Evolutionary conservation across 1,140 invertebrate species (phyloP).

Genomic region (Maconellicoccus hirsutus): DNA sequence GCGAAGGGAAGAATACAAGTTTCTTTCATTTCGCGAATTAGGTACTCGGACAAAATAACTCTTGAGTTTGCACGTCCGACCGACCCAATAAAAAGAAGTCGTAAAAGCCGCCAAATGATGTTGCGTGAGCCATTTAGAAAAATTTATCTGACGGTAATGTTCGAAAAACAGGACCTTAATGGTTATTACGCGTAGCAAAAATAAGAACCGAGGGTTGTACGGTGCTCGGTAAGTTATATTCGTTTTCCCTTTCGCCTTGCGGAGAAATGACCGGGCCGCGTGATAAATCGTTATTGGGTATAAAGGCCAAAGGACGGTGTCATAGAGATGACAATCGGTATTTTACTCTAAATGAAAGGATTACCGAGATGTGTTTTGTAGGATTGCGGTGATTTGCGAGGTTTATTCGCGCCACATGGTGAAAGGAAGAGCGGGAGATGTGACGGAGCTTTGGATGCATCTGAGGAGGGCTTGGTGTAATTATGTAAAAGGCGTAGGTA

Average conservation of each 20-base stretch:
- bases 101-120: slow-evolving; percentile 19
- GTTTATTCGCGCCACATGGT: no score
- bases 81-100: slow-evolving; percentile 17
- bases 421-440: no score
- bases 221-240: not conserved
- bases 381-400: no score
- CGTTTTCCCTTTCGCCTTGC: not conserved
- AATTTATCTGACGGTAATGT: slow-evolving; percentile 21
- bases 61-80: slow-evolving; percentile 18
- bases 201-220: not conserved
- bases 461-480: no score
- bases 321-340: not conserved
- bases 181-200: slow-evolving; percentile 14
- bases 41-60: slow-evolving; percentile 19
- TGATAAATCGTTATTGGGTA: not conserved
- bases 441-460: no score
- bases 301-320: no score
- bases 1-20: not conserved
- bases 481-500: no score
- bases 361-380: no score
- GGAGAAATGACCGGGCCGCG: not conserved
- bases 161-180: slow-evolving; percentile 20
- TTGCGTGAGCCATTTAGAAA: slow-evolving; percentile 21
- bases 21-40: slow-evolving; percentile 12
- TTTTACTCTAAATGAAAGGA: no score